Conservation (phyloP, 2,888 invertebrate genomes). For the Kuschelorhynchus macadamiae region DNA sequence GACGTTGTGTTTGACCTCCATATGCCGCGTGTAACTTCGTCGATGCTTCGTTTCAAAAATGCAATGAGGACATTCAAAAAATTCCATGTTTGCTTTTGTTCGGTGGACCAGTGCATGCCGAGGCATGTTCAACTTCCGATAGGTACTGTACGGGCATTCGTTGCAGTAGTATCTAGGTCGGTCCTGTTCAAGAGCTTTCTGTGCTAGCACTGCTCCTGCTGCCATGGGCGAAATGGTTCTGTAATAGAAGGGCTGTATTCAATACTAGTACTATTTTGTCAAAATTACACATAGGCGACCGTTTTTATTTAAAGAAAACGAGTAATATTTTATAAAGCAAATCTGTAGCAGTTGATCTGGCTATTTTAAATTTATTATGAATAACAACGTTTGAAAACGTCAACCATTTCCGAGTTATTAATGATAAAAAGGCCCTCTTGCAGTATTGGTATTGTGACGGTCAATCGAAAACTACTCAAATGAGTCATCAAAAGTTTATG, state of each 20-base stretch:
- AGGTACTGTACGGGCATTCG: slow-evolving; percentile 44
- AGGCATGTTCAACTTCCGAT: slow-evolving; percentile 40
- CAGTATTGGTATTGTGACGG: too few species aligned
- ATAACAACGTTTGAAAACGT: too few species aligned
- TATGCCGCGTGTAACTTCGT: slow-evolving; percentile 44
- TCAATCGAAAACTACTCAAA: too few species aligned
- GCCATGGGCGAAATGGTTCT: slow-evolving; percentile 17
- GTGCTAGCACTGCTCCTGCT: slow-evolving; percentile 7
- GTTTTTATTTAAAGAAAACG: too few species aligned
- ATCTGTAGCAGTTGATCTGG: too few species aligned
- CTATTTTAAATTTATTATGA: too few species aligned
- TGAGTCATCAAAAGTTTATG: too few species aligned
- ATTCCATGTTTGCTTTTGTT: slow-evolving; percentile 37
- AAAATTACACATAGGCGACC: too few species aligned
- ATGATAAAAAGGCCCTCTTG: too few species aligned
- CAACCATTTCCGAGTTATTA: too few species aligned
- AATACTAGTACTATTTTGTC: too few species aligned
- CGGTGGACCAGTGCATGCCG: slow-evolving; percentile 44
- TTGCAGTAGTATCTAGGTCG: slow-evolving; percentile 26
- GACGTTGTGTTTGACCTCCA: slow-evolving; percentile 37
- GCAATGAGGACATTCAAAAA: slow-evolving; percentile 47
- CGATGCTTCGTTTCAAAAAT: slow-evolving; percentile 46
- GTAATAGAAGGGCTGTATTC: slow-evolving; percentile 8
- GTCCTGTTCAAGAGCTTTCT: slow-evolving; percentile 14
- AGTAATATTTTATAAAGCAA: too few species aligned